Evolutionary conservation across 23 tunicate genomes (phyloP).

Genomic region (Halocynthia roretzi): DNA sequence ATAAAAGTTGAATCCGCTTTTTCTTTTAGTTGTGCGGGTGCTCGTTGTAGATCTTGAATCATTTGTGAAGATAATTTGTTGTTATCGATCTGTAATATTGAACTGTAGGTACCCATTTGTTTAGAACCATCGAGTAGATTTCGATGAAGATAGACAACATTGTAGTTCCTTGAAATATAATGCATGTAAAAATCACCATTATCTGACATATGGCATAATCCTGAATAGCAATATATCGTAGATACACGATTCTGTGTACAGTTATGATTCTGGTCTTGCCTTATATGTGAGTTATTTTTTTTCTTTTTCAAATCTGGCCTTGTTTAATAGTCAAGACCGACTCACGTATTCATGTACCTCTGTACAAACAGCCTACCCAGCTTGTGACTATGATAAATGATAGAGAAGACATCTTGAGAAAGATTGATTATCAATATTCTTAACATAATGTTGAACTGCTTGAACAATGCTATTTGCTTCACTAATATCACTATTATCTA

Average conservation of each 20-base stretch:
- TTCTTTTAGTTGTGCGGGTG: constrained; percentile 13
- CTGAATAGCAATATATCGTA: background rate
- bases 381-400: no score
- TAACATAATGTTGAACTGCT: no score
- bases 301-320: no score
- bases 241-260: background rate
- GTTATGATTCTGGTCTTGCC: no score
- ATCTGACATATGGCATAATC: background rate
- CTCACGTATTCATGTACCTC: no score
- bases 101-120: background rate
- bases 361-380: no score
- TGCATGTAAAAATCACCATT: background rate
- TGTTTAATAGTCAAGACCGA: no score
- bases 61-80: constrained; percentile 4
- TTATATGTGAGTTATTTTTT: no score
- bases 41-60: constrained; percentile 6
- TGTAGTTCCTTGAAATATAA: constrained; percentile 6
- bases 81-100: constrained; percentile 1
- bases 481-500: no score
- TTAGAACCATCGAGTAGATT: constrained; percentile 13
- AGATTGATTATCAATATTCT: no score
- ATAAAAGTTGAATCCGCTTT: constrained; percentile 19
- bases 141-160: constrained; percentile 3
- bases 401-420: no score
- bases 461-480: no score